A percentile compares a stretch with the other conserved stretches of the same genome.
These are phyloP conservation scores for Platichthys stellatus DNA, from an alignment of 2,113 vertebrate genomes.

Conservation along the genomic window DNA sequence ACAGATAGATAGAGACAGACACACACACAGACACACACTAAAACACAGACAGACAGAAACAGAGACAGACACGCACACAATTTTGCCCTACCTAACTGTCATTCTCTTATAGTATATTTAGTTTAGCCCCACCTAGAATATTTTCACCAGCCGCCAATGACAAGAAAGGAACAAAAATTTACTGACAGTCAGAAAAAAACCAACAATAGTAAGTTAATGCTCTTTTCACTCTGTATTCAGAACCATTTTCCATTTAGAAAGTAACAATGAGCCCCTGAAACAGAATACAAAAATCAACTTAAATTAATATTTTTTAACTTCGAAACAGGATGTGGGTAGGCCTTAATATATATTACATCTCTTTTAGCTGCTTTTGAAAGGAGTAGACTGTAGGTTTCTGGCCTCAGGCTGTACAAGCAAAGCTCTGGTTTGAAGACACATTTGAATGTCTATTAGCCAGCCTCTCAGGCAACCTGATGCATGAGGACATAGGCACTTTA, in stretches of 20 bases:
- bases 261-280: neutral
- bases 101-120: too few species aligned
- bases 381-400: constrained; percentile 11
- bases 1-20: too few species aligned
- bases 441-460: constrained; percentile 22
- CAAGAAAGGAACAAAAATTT: neutral
- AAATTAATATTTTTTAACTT: constrained; percentile 21
- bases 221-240: neutral
- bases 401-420: constrained; percentile 14
- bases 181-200: neutral
- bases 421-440: constrained; percentile 18
- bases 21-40: too few species aligned
- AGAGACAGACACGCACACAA: too few species aligned
- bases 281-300: constrained; percentile 3
- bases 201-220: neutral
- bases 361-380: constrained; percentile 11
- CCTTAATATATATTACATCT: constrained; percentile 5
- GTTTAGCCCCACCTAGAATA: too few species aligned
- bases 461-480: constrained; percentile 18
- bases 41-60: too few species aligned
- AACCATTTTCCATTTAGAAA: neutral
- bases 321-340: neutral
- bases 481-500: constrained; percentile 31
- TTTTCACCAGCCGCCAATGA: too few species aligned
- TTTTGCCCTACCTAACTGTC: too few species aligned